Percentiles rank a stretch among this genome's conserved stretches.
Conservation (phyloP, 1,140 invertebrate genomes). For the Bombus difficillimus region DNA sequence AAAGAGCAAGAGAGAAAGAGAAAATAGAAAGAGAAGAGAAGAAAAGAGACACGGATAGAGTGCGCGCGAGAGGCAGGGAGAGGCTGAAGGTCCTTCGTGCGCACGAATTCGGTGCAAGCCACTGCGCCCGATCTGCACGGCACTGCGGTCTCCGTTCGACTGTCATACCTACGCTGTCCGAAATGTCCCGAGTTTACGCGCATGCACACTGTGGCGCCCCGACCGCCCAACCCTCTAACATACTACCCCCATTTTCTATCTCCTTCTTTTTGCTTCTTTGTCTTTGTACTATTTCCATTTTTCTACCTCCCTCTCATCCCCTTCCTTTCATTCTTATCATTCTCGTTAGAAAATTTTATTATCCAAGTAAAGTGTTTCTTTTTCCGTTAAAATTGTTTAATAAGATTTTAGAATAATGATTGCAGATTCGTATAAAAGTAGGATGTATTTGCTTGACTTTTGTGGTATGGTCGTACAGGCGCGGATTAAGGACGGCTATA, state of each 20-base stretch:
- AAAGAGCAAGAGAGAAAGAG: slow-evolving; percentile 9
- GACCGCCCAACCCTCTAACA: slow-evolving; percentile 53
- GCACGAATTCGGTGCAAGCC: slow-evolving; percentile 52
- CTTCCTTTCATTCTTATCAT: background rate
- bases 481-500: too few relatives aligned
- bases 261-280: slow-evolving; percentile 10
- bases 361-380: background rate
- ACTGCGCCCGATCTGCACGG: slow-evolving; percentile 53
- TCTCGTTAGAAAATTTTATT: slow-evolving; percentile 2
- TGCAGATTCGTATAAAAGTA: background rate
- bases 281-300: slow-evolving; percentile 21
- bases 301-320: background rate
- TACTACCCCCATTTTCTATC: slow-evolving; percentile 46
- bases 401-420: background rate
- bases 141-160: slow-evolving; percentile 68
- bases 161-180: slow-evolving; percentile 50
- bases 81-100: slow-evolving; percentile 39
- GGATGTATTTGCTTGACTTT: background rate
- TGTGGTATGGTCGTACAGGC: background rate
- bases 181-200: slow-evolving; percentile 7
- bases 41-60: slow-evolving; percentile 21
- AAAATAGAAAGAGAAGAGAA: slow-evolving; percentile 9
- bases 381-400: background rate
- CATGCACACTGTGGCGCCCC: background rate
- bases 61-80: slow-evolving; percentile 3